These are phyloP conservation scores for Malurus elegans DNA, from an alignment of 2,113 vertebrate species.

Conservation along the genomic window DNA sequence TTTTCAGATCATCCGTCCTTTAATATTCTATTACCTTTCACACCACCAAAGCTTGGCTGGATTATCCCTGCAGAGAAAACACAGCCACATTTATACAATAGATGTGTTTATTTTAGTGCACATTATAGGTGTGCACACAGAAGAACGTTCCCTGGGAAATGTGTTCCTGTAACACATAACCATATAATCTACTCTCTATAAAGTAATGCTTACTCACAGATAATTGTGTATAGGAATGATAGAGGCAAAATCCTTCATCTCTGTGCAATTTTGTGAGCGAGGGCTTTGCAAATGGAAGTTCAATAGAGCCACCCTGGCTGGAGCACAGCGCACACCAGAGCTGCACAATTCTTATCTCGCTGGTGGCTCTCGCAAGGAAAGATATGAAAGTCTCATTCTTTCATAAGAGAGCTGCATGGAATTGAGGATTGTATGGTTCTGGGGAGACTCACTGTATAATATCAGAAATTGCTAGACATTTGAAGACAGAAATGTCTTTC, in stretches of 20 bases:
- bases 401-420: slow-evolving; percentile 48
- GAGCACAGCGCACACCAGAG: neutral
- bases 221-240: slow-evolving; percentile 7
- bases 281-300: slow-evolving; percentile 58
- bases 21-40: neutral
- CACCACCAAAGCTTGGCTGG: neutral
- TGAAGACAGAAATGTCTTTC: slow-evolving; percentile 75
- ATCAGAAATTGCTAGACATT: slow-evolving; percentile 74
- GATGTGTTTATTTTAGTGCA: slow-evolving; percentile 31
- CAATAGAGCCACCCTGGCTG: slow-evolving; percentile 44
- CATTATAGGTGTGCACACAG: neutral
- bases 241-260: slow-evolving; percentile 33
- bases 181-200: neutral
- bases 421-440: slow-evolving; percentile 66
- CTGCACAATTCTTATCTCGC: slow-evolving; percentile 50
- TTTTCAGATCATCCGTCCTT: neutral
- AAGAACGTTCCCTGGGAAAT: neutral
- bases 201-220: slow-evolving; percentile 23
- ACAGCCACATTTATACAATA: neutral
- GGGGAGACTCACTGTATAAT: slow-evolving; percentile 67
- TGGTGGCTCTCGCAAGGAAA: slow-evolving; percentile 51
- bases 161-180: neutral
- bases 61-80: neutral
- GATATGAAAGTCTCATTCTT: slow-evolving; percentile 70
- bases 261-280: slow-evolving; percentile 42